These are phyloP conservation scores for Hedya salicella DNA, from an alignment of 2,888 invertebrate species.

Conservation along the genomic window DNA sequence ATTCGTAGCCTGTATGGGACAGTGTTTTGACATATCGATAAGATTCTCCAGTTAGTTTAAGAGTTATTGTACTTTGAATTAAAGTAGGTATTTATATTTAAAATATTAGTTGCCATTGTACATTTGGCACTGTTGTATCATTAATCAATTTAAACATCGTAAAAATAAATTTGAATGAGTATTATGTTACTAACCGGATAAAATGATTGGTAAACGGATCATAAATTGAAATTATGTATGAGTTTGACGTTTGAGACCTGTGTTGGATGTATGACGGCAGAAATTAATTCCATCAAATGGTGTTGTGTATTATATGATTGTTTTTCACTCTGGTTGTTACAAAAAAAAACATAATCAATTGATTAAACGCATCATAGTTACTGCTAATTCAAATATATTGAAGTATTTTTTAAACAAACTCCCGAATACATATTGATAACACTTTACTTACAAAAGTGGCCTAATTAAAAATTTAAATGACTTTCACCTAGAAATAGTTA, in stretches of 20 bases:
- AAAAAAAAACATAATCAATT: too few species aligned
- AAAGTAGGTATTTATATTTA: conserved; percentile 47
- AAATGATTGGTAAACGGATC: background rate
- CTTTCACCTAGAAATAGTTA: too few species aligned
- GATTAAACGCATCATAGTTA: too few species aligned
- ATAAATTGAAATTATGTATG: background rate
- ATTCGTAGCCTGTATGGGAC: conserved; percentile 60
- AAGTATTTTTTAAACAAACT: too few species aligned
- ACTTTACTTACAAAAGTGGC: too few species aligned
- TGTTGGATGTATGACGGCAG: background rate
- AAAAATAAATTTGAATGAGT: conserved; percentile 21
- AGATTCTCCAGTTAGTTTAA: conserved; percentile 60
- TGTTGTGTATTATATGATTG: too few species aligned
- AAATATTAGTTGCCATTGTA: conserved; percentile 47
- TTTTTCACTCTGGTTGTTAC: too few species aligned
- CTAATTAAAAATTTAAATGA: too few species aligned
- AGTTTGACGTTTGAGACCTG: background rate
- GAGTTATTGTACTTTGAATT: conserved; percentile 57
- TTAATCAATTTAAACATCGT: conserved; percentile 32
- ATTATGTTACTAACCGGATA: conserved; percentile 2
- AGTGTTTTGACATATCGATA: conserved; percentile 73
- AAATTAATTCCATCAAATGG: too few species aligned
- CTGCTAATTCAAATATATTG: too few species aligned
- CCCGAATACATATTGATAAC: too few species aligned
- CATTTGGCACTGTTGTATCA: conserved; percentile 41